phyloP scores from a whole-genome alignment of 2,113 vertebrate species.

The rat (Rattus norvegicus) region DNA sequence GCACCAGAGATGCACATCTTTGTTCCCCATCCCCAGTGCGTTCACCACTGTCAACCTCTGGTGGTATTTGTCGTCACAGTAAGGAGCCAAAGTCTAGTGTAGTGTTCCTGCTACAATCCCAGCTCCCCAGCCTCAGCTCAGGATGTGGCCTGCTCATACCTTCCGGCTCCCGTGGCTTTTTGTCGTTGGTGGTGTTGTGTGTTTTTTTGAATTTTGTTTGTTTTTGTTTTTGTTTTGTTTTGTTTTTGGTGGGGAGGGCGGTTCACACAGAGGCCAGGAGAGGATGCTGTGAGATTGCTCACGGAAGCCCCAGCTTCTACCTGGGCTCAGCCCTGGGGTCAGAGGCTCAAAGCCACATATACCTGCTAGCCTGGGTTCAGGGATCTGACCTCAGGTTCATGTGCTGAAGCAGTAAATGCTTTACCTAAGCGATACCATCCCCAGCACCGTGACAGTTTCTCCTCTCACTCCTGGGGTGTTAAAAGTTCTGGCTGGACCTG shows the following conservation, averaged over 20 bases:
- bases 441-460: neutral
- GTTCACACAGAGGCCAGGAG: neutral
- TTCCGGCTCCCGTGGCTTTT: neutral
- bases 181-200: neutral
- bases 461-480: neutral
- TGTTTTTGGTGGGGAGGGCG: neutral
- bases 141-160: too few species aligned
- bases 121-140: neutral
- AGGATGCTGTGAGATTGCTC: too few species aligned
- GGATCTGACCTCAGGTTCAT: neutral
- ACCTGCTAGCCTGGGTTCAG: neutral
- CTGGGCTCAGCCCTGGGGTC: too few species aligned
- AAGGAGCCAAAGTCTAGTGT: neutral
- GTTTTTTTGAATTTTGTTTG: too few species aligned
- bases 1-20: neutral
- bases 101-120: too few species aligned
- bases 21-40: neutral
- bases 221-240: too few species aligned
- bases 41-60: too few species aligned
- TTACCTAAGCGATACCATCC: neutral
- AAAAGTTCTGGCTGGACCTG: neutral
- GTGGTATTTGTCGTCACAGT: neutral
- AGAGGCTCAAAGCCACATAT: neutral
- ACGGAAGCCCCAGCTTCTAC: neutral
- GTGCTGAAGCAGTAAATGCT: neutral